Base-by-base conservation (phyloP, 2,113 vertebrate genomes). In the Coreoperca whiteheadi region DNA sequence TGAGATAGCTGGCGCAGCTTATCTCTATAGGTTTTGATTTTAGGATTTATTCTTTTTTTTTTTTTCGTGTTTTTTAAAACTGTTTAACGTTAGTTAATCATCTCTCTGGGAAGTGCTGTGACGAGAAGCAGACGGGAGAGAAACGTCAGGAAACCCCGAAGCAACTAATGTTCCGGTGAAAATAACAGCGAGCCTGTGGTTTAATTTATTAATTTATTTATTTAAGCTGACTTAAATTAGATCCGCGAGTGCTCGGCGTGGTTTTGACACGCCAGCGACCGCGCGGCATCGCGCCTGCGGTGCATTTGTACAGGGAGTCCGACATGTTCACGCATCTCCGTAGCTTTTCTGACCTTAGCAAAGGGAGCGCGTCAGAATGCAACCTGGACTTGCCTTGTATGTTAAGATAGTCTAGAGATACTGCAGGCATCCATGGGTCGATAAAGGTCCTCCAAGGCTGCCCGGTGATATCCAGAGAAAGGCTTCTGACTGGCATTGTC, bases 231-330 rank as follows among this genome's bases (percentile, higher is more conserved):
- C 60, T 3, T 65, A 65, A 61, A 25, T 34, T 3, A 68, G 34
- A 69, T 74, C 64, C 28, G 37, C 50, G 18, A 30, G 37, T 30
- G 51, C 48, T 56, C 21, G n/a, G n/a, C 48, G 68, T 71, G 85
- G 59, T 48, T 28, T 37, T 8, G 25, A 37, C 37, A 23, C 63
- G 60, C 0, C 14, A 34, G 9, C 51, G 63, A 25, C 51, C 53
- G 64, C 41, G 1, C 48, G 34, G 28, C 4, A 37, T 20, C 34
- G 16, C 63, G 41, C 2, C 0, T 60, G 21, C 50, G 41, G 2
- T 61, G 30, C 8, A 8, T 6, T 43, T 37, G n/a, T 15, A 25
- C 4, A 6, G 9, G 8, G 23, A 70, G 39, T 48, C 2, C 15
- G 43, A 51, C 18, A 20, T 20, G 21, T 51, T 21, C 21, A 14